phyloP scores from a whole-genome alignment of 2,797 vertebrate species.

The Microctenopoma steveboyesi region DNA sequence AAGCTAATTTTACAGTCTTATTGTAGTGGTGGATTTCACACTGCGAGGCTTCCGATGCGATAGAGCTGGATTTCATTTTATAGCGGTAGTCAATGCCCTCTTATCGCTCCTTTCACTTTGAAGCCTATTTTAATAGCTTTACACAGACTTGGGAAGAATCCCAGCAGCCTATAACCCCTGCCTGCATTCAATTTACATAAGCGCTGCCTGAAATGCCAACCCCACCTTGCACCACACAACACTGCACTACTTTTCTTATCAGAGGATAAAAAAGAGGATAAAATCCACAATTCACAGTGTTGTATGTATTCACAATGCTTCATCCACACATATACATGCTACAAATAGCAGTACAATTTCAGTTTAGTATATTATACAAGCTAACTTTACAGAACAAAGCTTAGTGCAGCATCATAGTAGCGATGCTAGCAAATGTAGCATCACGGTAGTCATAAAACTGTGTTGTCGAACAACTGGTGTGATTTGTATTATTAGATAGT shows the following conservation, averaged over 20 bases:
- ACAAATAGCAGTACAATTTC: not conserved
- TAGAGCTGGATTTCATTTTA: conserved; percentile 59
- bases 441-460: no score
- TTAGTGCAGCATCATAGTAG: no score
- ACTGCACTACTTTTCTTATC: conserved; percentile 2
- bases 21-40: conserved; percentile 41
- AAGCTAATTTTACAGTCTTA: conserved; percentile 40
- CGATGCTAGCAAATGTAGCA: no score
- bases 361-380: no score
- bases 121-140: conserved; percentile 58
- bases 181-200: conserved; percentile 61
- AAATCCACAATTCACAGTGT: not conserved
- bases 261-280: conserved; percentile 1
- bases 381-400: no score
- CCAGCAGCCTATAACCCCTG: conserved; percentile 55
- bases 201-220: conserved; percentile 32
- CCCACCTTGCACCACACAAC: conserved; percentile 10
- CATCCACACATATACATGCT: not conserved
- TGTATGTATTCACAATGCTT: not conserved
- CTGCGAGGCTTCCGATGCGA: conserved; percentile 40
- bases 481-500: no score
- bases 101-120: conserved; percentile 65
- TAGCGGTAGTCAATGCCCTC: conserved; percentile 45
- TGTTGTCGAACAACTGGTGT: no score
- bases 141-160: conserved; percentile 56